Evolutionary conservation across 64 coral and sea anemone genomes (phyloP).

Genomic region (Platygyra sinensis): DNA sequence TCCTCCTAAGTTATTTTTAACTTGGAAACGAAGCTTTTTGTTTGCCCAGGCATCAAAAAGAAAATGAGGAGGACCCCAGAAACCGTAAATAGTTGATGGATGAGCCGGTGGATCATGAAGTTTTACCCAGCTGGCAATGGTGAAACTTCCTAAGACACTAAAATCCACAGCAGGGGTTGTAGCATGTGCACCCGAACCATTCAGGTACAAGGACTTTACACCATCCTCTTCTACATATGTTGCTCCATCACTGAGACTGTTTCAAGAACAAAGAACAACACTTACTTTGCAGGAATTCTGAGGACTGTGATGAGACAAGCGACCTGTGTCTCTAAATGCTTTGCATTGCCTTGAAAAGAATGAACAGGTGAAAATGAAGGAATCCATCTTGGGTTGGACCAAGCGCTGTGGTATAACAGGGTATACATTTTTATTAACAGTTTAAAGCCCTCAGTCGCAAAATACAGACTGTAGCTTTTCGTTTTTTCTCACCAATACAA

Average conservation of each 20-base stretch:
- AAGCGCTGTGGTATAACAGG: background rate
- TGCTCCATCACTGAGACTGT: background rate
- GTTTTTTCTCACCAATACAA: no score
- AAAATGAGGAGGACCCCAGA: background rate
- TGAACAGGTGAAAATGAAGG: no score
- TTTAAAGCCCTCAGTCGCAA: no score
- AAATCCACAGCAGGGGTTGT: conserved; percentile 8
- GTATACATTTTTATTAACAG: background rate
- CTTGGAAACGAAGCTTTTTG: background rate
- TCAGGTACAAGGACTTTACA: background rate
- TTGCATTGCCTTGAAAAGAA: no score
- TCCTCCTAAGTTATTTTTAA: background rate
- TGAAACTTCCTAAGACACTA: background rate
- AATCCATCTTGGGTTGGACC: no score
- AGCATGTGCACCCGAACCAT: conserved; percentile 1
- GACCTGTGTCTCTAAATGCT: background rate
- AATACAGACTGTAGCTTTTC: no score
- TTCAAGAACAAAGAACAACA: background rate
- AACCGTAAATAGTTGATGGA: background rate
- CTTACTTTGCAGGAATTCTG: background rate
- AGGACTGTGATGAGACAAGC: background rate
- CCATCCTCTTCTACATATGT: conserved; percentile 13
- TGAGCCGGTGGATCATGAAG: background rate
- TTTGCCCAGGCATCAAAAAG: background rate
- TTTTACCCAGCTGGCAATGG: conserved; percentile 36